Evolutionary conservation across 2,113 vertebrate species (phyloP).

Genomic region (Xenopus borealis): DNA sequence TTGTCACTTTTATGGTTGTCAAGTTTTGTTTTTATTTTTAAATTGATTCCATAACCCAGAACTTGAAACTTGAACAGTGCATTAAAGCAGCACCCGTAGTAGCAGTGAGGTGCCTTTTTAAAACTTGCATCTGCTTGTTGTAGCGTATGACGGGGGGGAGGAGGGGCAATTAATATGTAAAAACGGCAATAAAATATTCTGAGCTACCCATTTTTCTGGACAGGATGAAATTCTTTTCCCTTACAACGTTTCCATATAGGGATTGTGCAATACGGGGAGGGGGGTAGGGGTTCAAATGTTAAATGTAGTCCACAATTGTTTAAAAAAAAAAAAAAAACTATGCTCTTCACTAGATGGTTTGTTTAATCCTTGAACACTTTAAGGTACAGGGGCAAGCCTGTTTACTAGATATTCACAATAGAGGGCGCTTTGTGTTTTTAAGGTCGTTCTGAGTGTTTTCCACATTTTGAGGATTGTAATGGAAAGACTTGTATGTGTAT

Average conservation of each 20-base stretch:
- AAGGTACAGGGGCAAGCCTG: slow-evolving; percentile 24
- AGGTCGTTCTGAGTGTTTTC: slow-evolving; percentile 28
- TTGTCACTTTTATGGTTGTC: neutral
- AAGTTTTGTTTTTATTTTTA: neutral
- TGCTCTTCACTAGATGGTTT: slow-evolving; percentile 13
- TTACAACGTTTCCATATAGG: neutral
- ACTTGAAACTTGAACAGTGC: neutral
- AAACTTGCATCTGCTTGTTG: neutral
- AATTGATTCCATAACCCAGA: neutral
- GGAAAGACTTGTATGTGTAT: slow-evolving; percentile 35
- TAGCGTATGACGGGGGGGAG: slow-evolving; percentile 5
- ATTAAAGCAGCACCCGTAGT: neutral
- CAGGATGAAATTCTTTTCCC: neutral
- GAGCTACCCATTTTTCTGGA: neutral
- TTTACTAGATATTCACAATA: slow-evolving; percentile 33
- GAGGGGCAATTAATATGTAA: slow-evolving; percentile 7
- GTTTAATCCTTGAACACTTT: slow-evolving; percentile 4
- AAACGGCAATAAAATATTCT: neutral
- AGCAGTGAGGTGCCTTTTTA: neutral
- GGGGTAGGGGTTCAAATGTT: slow-evolving; percentile 6
- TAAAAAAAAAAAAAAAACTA: slow-evolving; percentile 4
- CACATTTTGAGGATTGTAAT: slow-evolving; percentile 26
- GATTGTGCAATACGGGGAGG: slow-evolving; percentile 27
- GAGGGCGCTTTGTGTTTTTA: slow-evolving; percentile 35
- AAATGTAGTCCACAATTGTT: slow-evolving; percentile 27